Base-by-base conservation (phyloP, 2,888 invertebrate genomes). In the Stenchaetothrips biformis region DNA sequence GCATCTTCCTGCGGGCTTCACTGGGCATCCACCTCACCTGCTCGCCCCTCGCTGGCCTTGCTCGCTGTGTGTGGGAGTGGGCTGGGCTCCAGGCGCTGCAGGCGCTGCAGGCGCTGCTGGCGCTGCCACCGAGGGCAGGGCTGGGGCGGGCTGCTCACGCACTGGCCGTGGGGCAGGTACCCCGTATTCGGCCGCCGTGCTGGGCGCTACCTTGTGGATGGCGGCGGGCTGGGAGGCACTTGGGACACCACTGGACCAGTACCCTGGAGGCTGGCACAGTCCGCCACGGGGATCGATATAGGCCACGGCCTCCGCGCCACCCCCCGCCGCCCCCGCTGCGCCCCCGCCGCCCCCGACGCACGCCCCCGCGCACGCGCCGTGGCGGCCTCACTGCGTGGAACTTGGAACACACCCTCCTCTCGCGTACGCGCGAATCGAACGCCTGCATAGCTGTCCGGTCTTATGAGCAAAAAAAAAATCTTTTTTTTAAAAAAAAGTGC, bases 241-340 rank as follows among this genome's bases (percentile, higher is more conserved):
- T 4, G 37, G 67, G 67, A 74, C 67, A 74, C 67, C 67, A 74
- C 67, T 74, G 67, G 67, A 74, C 67, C 67, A 25, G 21, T n/a
- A 7, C 8, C 21, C 25, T 7, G 25, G 21, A 11, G 67, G 21
- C 11, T 18, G 67, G 67, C 67, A 11, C 9, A 25, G n/a, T 67
- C 67, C 21, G 3, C n/a, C n/a, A 21, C 4, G 18, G 11, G 67
- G 67, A 74, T 74, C 67, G 67, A 74, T 74, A 74, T 4, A 53
- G 9, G 67, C 25, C 67, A 74, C 21, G 21, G 21, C 25, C 67
- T 7, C 67, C 67, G 6, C 37, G 37, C 37, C 21, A 4, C 62
- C 67, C 67, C 67, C 67, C 25, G n/a, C 18, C 67, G 67, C 67
- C 67, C 67, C 67, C 67, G 7, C 7, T 21, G 6, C 53, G 59